These are phyloP conservation scores for Ectobius pallidus DNA, from an alignment of 2,888 invertebrate genomes.

Conservation along the genomic window DNA sequence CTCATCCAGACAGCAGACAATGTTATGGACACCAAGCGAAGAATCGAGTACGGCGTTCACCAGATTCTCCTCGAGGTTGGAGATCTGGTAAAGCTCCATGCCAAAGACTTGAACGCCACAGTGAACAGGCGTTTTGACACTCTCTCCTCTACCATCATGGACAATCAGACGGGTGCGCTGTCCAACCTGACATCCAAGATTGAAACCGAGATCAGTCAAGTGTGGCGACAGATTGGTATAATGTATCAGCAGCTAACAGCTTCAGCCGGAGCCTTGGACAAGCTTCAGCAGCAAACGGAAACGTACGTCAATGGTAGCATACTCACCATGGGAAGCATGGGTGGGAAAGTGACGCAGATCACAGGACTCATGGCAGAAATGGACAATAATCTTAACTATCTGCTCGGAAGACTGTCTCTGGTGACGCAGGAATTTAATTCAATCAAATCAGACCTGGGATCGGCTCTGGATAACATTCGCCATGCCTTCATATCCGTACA, in stretches of 20 bases:
- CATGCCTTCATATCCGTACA: constrained; percentile 69
- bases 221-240: constrained; percentile 89
- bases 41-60: constrained; percentile 83
- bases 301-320: constrained; percentile 80
- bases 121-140: constrained; percentile 72
- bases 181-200: constrained; percentile 77
- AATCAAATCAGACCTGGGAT: constrained; percentile 76
- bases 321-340: constrained; percentile 76
- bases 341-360: constrained; percentile 78
- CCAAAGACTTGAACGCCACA: constrained; percentile 68
- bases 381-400: constrained; percentile 80
- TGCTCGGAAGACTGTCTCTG: constrained; percentile 77
- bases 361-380: constrained; percentile 78
- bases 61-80: constrained; percentile 79
- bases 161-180: constrained; percentile 73
- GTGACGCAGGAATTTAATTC: constrained; percentile 85
- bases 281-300: constrained; percentile 78
- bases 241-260: constrained; percentile 84
- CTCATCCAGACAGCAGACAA: constrained; percentile 84
- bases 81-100: constrained; percentile 69
- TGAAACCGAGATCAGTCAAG: constrained; percentile 81
- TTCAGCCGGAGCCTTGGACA: constrained; percentile 75
- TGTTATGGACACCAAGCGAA: constrained; percentile 80
- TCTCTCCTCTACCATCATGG: constrained; percentile 71
- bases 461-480: constrained; percentile 73